These are phyloP conservation scores for Clostera curtula DNA, from an alignment of 2,888 invertebrate species.

Conservation along the genomic window DNA sequence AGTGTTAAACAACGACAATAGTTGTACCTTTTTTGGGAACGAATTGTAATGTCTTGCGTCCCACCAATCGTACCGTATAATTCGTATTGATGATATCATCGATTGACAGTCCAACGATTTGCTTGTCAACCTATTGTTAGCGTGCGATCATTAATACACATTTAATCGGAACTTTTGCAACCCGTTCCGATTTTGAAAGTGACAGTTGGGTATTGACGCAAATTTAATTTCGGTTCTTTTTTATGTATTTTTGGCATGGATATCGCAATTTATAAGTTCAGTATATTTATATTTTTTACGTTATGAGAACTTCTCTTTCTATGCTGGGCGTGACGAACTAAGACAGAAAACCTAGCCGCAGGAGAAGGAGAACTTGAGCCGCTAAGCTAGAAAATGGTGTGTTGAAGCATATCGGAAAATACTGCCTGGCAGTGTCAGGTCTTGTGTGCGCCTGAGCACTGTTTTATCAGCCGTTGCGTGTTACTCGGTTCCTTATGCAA, in stretches of 20 bases:
- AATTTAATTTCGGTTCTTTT: constrained; percentile 22
- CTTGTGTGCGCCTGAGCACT: no score
- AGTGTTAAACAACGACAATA: no score
- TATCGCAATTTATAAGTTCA: constrained; percentile 1
- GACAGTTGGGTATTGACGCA: constrained; percentile 27
- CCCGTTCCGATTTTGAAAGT: constrained; percentile 23
- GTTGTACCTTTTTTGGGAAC: constrained; percentile 7
- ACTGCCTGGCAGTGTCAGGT: no score
- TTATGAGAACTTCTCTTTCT: no score
- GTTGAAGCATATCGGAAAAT: no score
- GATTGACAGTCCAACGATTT: constrained; percentile 37
- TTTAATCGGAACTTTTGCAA: constrained; percentile 22
- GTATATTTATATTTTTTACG: no score
- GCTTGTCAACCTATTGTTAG: constrained; percentile 29
- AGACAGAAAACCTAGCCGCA: no score
- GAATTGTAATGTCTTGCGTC: constrained; percentile 18
- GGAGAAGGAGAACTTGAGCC: no score
- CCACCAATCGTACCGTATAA: constrained; percentile 50
- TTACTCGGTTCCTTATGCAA: no score
- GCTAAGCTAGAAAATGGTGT: not conserved
- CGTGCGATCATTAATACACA: constrained; percentile 33
- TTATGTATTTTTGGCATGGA: constrained; percentile 7
- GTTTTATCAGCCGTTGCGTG: no score
- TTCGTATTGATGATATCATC: constrained; percentile 59
- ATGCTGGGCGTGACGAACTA: no score